Evolutionary conservation across 1,140 invertebrate species (phyloP), one percentile per base, ranked within the genome.

Genomic region (Phortica variegata): DNA sequence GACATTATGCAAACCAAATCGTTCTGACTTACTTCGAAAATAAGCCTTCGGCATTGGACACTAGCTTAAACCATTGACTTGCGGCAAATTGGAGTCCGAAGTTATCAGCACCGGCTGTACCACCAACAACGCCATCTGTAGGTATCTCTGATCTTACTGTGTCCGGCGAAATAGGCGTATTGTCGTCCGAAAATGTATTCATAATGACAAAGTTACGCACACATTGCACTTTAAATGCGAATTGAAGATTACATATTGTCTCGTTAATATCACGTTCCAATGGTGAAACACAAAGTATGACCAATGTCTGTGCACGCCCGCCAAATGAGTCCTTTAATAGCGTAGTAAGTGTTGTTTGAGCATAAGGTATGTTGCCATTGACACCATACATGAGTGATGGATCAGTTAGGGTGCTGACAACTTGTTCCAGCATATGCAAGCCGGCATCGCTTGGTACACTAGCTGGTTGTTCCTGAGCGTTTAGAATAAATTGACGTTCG

Each of bases 61-160:
- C 88, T 23, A 91, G 70, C 66, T 89, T 90, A 3, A 88, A 84
- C 84, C 88, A 88, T 61, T 91, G 89, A 49, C 85, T 79, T 19
- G 88, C 87, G 15, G 88, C 88, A 78, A 91, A 91, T 71, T 90
- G 86, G 44, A 91, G 75, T 38, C 87, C 85, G 70, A 89, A 85
- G 34, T 82, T 76, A 54, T 83, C 65, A 0, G 19, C 45, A 47
- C 43, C 65, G 15, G 20, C 42, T 33, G 42, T 12, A 10, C 39
- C 23, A 19, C 31, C 26, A 1, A 32, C 13, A 2, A 31, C 43
- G 12, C 44, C 45, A 4, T 45, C 47, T 5, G 23, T 36, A 2
- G 45, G 19, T 32, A 52, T 56, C 20, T 12, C 38, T n/a, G 33
- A 53, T 16, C 13, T n/a, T n/a, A 56, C 15, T 2, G 41, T 32